phyloP scores from a whole-genome alignment of 1,140 invertebrate species.

The Diachasma alloeum region DNA sequence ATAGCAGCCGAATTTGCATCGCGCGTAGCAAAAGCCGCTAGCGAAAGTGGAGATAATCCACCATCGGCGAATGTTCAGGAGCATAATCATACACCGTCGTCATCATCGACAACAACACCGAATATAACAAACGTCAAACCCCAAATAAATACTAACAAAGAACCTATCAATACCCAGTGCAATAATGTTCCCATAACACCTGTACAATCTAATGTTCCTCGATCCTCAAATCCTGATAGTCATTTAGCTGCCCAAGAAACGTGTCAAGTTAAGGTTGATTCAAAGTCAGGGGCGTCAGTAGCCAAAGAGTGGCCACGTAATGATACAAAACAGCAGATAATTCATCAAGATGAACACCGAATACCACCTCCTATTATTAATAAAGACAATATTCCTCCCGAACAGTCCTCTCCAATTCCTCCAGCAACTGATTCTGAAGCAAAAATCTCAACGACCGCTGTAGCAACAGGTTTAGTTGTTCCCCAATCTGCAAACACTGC shows the following conservation, averaged over 20 bases:
- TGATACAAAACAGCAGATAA: constrained; percentile 33
- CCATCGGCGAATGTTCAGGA: not conserved
- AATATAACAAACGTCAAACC: constrained; percentile 36
- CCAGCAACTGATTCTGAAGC: constrained; percentile 15
- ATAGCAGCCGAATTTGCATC: constrained; percentile 56
- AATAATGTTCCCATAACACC: constrained; percentile 36
- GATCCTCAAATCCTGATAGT: constrained; percentile 34
- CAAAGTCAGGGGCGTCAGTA: constrained; percentile 37
- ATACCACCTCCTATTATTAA: constrained; percentile 25
- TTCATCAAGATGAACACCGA: constrained; percentile 31
- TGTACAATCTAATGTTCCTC: constrained; percentile 36
- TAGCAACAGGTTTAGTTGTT: not conserved
- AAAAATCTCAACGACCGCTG: not conserved
- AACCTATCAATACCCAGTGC: constrained; percentile 38
- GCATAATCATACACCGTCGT: not conserved
- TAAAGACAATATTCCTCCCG: constrained; percentile 43
- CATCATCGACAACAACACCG: not conserved
- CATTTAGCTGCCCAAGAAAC: constrained; percentile 32
- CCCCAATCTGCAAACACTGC: not conserved
- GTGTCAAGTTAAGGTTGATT: constrained; percentile 25
- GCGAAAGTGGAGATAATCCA: constrained; percentile 39
- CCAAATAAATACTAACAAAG: constrained; percentile 39
- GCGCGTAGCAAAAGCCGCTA: constrained; percentile 51
- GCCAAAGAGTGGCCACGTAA: constrained; percentile 45
- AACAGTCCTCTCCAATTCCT: constrained; percentile 29